Base-by-base conservation (phyloP, 2,888 invertebrate species). In the Ariolimax columbianus region DNA sequence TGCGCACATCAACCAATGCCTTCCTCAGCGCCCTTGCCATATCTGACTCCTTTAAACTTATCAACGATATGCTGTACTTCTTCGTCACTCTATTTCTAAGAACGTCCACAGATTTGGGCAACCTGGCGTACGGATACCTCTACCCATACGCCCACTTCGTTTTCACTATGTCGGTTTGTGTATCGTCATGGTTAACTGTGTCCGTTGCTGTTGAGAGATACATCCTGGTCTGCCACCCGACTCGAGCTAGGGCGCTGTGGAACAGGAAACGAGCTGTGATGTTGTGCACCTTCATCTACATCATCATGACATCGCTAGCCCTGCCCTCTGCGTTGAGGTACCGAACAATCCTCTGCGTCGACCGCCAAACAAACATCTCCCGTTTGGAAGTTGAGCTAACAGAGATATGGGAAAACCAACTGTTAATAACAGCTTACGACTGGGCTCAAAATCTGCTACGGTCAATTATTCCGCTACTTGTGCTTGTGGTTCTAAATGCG, bases 121-220 rank as follows among this genome's bases (percentile, higher is more conserved):
- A 92, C 73, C 88, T 88, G 66, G 89, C 90, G 3, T 93, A 91
- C 83, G 91, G 90, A n/a, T 91, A 90, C 83, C 88, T 94, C 33
- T 94, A 94, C 86, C 94, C 93, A 0, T 93, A 93, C 88, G 92
- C 93, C 11, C 93, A 93, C 86, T 93, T 92, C 83, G 88, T 93
- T 17, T 93, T 93, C 73, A 92, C 92, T 82, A 90, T 91, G 72
- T 92, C 93, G 4, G 87, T 91, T 59, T 93, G 91, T 72, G 90
- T 92, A 38, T 92, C 93, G 0, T 91, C 93, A 0, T 93, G 93
- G 93, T 83, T 93, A 40, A 93, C 93, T 0, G 92, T 93, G 7
- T 92, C 93, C 0, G 93, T 94, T 36, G 93, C 93, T 0, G 90
- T 93, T 59, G 94, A 94, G 86, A 86, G 94, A 19, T 93, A 92